Evolutionary conservation across 1,140 invertebrate species (phyloP).

Genomic region (Sinonovacula constricta): DNA sequence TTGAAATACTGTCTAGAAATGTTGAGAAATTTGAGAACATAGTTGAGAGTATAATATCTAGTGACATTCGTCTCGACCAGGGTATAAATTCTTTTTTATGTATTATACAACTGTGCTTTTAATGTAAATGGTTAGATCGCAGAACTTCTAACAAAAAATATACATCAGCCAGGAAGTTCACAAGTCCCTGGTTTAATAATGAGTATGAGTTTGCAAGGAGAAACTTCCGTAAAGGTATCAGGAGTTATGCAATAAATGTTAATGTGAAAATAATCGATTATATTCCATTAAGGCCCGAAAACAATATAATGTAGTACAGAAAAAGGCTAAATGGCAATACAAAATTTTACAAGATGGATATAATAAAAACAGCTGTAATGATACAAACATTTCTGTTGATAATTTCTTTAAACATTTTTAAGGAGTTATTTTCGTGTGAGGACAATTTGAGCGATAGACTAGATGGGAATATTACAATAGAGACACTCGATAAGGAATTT

Average conservation of each 20-base stretch:
- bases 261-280: background rate
- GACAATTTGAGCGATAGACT: background rate
- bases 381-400: too few species aligned
- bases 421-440: constrained; percentile 1
- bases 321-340: too few species aligned
- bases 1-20: too few species aligned
- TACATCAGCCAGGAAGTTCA: background rate
- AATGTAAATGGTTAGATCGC: background rate
- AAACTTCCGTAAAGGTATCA: background rate
- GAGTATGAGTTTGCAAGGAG: background rate
- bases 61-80: background rate
- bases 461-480: background rate
- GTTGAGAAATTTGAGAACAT: background rate
- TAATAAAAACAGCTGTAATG: too few species aligned
- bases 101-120: background rate
- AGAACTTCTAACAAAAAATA: background rate
- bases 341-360: background rate
- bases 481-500: background rate
- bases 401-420: too few species aligned
- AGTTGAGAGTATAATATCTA: background rate
- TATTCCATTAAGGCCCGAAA: background rate
- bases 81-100: background rate
- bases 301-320: background rate
- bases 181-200: too few species aligned
- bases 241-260: background rate